phyloP scores from a whole-genome alignment of 2,113 vertebrate species.

The Petaurus breviceps region DNA sequence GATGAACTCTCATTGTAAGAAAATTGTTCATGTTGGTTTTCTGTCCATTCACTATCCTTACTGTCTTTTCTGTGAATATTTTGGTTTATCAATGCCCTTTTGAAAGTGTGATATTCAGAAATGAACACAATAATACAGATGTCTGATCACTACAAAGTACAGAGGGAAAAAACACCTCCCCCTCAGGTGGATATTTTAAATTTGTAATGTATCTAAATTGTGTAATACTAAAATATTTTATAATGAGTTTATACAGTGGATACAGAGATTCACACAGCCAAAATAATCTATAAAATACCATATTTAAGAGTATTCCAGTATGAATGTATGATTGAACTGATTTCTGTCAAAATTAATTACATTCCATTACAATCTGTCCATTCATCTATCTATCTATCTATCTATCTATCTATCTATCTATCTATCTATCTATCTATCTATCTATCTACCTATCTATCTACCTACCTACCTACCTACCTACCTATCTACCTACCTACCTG shows the following conservation, averaged over 20 bases:
- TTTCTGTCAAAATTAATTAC: background rate
- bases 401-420: too few species aligned
- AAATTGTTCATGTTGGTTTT: background rate
- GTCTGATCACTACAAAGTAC: background rate
- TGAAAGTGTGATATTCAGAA: background rate
- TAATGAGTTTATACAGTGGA: background rate
- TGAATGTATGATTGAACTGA: background rate
- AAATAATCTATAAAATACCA: background rate
- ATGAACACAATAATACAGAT: background rate
- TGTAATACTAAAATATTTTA: background rate
- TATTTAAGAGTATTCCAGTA: background rate
- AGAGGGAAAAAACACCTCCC: background rate
- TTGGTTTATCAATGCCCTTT: background rate
- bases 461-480: background rate
- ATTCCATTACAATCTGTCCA: conserved; percentile 5
- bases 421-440: too few species aligned
- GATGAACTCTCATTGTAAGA: background rate
- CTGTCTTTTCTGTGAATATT: background rate
- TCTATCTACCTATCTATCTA: too few species aligned
- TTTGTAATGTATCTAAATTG: background rate
- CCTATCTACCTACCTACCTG: background rate
- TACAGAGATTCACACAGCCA: background rate
- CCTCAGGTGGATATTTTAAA: background rate
- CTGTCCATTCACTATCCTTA: background rate
- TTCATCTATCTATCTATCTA: background rate